Evolutionary conservation across 1,140 invertebrate species (phyloP).

Genomic region (Caerostris darwini): DNA sequence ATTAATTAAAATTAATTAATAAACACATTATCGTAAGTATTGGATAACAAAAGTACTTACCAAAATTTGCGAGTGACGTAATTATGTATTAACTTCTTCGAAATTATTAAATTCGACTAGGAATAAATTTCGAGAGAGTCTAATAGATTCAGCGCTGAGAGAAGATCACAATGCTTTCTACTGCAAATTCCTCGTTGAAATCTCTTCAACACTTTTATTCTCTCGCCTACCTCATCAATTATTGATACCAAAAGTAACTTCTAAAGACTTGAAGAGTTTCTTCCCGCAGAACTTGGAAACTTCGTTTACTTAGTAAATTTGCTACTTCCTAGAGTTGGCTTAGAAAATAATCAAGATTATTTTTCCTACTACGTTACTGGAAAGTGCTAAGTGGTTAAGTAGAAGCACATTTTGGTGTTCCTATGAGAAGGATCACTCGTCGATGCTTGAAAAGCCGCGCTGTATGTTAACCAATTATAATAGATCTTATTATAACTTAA

Average conservation of each 20-base stretch:
- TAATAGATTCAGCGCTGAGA: background rate
- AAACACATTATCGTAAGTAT: too few species aligned
- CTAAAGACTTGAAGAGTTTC: background rate
- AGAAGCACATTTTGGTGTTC: too few species aligned
- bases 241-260: slow-evolving; percentile 39
- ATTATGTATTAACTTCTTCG: background rate
- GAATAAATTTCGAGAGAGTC: background rate
- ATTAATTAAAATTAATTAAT: too few species aligned
- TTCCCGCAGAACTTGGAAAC: background rate
- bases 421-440: too few species aligned
- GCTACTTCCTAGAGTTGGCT: background rate
- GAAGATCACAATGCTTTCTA: background rate
- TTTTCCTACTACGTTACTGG: too few species aligned
- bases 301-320: background rate
- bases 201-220: background rate
- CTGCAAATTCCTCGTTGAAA: background rate
- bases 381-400: too few species aligned
- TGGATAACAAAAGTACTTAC: too few species aligned
- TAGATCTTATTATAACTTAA: too few species aligned
- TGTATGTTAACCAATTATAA: too few species aligned
- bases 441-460: too few species aligned
- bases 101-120: background rate
- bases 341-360: background rate
- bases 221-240: slow-evolving; percentile 33
- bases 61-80: background rate